These are phyloP conservation scores for Isichthys henryi DNA, from an alignment of 2,113 vertebrate species.

Conservation along the genomic window DNA sequence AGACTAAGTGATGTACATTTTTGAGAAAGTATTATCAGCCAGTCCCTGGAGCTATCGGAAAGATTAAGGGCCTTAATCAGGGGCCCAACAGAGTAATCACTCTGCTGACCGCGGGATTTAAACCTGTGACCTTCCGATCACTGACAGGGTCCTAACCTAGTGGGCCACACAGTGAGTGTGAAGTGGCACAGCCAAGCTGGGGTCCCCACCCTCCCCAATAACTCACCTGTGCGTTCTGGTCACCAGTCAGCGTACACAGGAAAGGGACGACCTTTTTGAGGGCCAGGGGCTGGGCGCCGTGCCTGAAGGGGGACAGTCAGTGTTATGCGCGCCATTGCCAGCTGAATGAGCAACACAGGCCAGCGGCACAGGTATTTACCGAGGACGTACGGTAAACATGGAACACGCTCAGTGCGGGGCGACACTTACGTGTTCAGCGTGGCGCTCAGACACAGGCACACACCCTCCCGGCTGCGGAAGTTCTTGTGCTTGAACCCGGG, in stretches of 20 bases:
- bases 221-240: constrained; percentile 87
- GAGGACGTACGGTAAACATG: background rate
- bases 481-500: constrained; percentile 95
- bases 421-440: constrained; percentile 81
- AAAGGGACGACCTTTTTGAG: constrained; percentile 89
- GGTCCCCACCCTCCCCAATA: background rate
- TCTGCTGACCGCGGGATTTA: background rate
- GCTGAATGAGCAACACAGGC: background rate
- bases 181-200: background rate
- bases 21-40: background rate
- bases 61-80: background rate
- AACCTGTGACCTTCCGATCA: background rate
- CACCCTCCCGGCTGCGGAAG: constrained; percentile 86
- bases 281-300: constrained; percentile 70
- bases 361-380: background rate
- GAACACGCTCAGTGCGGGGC: background rate
- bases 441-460: constrained; percentile 83
- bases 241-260: constrained; percentile 77
- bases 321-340: background rate
- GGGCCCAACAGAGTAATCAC: background rate
- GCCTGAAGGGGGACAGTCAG: constrained; percentile 48
- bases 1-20: background rate
- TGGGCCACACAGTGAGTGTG: background rate
- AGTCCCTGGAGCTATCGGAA: background rate
- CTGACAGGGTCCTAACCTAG: background rate